Base-by-base conservation (phyloP, 2,113 vertebrate genomes). In the Ophthalmotilapia sp. region DNA sequence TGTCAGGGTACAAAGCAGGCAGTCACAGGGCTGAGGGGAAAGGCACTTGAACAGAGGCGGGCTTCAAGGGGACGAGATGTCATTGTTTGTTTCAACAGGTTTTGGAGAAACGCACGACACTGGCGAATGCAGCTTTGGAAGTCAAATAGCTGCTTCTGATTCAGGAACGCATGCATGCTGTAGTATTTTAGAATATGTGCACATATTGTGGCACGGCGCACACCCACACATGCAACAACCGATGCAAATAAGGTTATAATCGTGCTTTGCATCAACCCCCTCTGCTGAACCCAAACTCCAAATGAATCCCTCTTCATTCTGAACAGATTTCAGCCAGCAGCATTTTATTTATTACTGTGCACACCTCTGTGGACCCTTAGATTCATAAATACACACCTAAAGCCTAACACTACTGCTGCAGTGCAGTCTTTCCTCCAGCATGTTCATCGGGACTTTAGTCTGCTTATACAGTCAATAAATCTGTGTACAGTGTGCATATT, bases 1-100 rank as follows among this genome's bases (percentile, higher is more conserved):
- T 96, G 94, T 94, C 92, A 91, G 84, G 85, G 87, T 91, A 94
- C 91, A 94, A 92, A 95, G 90, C 93, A 75, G 88, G 82, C 87
- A 93, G 92, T 88, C 90, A 94, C 86, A 85, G 77, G 89, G 89
- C 92, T 82, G 33, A 42, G 86, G 90, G 91, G 82, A 87, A 89
- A 79, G 84, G 87, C 88, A 83, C 85, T 36, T 83, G 54, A 93
- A 90, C 90, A 93, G 93, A 89, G 90, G 94, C 91, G 86, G 89
- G 90, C 75, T 40, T 92, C 82, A 38, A 86, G 91, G 92, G 91
- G 88, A 93, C 86, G 88, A 85, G 85, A 92, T 93, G 88, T 90
- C 89, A 93, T 90, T 93, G 92, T 92, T 86, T 62, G 62, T 58
- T 92, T 82, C 92, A 91, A 89, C 88, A 86, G 86, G 86, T 55